These are phyloP conservation scores for Dinothrombium tinctorium DNA, from an alignment of 1,140 invertebrate genomes.

Conservation along the genomic window DNA sequence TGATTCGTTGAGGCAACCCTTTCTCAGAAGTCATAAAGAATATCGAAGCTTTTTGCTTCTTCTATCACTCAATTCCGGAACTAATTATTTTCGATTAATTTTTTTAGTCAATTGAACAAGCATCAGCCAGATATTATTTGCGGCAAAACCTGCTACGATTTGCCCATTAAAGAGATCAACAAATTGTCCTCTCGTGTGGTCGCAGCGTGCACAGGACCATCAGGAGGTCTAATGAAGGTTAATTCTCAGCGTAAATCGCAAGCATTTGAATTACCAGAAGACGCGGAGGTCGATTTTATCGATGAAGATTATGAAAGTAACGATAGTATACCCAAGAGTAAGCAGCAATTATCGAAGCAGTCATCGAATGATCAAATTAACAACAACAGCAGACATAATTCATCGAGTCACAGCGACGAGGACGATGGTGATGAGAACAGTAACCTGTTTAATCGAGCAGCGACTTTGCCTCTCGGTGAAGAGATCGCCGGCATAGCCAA, in stretches of 20 bases:
- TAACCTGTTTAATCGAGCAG: not conserved
- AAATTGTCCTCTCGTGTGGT: constrained; percentile 25
- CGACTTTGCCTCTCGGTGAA: constrained; percentile 1
- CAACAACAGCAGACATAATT: not conserved
- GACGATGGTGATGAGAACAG: not conserved
- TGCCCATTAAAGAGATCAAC: constrained; percentile 30
- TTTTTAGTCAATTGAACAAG: constrained; percentile 16
- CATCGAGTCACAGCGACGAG: not conserved
- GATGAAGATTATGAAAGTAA: constrained; percentile 23
- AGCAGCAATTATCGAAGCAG: not conserved
- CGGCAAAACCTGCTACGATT: constrained; percentile 19
- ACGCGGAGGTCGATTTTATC: constrained; percentile 47
- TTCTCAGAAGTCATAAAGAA: too few relatives aligned
- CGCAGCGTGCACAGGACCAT: constrained; percentile 45
- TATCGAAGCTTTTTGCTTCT: too few relatives aligned
- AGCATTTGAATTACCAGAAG: constrained; percentile 24
- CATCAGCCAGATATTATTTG: constrained; percentile 20
- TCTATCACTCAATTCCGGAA: not conserved
- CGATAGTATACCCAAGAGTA: not conserved
- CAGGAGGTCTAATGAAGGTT: constrained; percentile 45
- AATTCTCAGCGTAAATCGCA: constrained; percentile 24
- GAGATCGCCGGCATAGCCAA: constrained; percentile 36
- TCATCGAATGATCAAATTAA: not conserved
- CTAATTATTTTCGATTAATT: constrained; percentile 7
- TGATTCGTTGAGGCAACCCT: too few relatives aligned